These are phyloP conservation scores for Diadema setosum DNA, from an alignment of 35 echinoderm and acorn worm species.

Conservation along the genomic window DNA sequence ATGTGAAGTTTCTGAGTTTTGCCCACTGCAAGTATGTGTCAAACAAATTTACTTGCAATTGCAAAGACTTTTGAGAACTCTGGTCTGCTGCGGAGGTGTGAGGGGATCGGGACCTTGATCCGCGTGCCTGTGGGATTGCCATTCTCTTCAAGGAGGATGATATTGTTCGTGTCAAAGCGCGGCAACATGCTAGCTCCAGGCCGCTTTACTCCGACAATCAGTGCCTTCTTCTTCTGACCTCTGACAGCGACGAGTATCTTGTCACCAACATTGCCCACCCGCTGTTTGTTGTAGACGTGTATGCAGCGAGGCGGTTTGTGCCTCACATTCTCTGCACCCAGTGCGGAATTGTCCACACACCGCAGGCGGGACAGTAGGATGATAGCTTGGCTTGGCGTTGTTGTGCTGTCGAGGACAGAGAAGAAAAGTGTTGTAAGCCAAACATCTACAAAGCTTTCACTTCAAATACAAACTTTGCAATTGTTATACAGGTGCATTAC, in stretches of 20 bases:
- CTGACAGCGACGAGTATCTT: conserved; percentile 80
- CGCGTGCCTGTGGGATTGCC: conserved; percentile 94
- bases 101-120: conserved; percentile 88
- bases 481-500: too few relatives aligned
- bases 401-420: conserved; percentile 47
- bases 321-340: conserved; percentile 51
- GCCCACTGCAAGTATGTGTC: not conserved
- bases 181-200: conserved; percentile 71
- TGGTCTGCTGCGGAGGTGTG: conserved; percentile 60
- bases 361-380: conserved; percentile 74
- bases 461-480: too few relatives aligned
- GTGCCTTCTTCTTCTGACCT: conserved; percentile 90
- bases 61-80: conserved; percentile 97
- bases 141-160: conserved; percentile 86
- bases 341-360: conserved; percentile 89
- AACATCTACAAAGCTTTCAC: too few relatives aligned
- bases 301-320: conserved; percentile 90
- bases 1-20: not conserved
- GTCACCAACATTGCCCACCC: conserved; percentile 82
- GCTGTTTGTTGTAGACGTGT: conserved; percentile 91
- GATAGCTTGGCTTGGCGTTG: conserved; percentile 32
- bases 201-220: conserved; percentile 81
- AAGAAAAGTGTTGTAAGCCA: too few relatives aligned
- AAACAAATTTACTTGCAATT: conserved; percentile 90
- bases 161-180: conserved; percentile 96